Conservation (phyloP, 2,888 invertebrate species). For the Tridacna gigas region DNA sequence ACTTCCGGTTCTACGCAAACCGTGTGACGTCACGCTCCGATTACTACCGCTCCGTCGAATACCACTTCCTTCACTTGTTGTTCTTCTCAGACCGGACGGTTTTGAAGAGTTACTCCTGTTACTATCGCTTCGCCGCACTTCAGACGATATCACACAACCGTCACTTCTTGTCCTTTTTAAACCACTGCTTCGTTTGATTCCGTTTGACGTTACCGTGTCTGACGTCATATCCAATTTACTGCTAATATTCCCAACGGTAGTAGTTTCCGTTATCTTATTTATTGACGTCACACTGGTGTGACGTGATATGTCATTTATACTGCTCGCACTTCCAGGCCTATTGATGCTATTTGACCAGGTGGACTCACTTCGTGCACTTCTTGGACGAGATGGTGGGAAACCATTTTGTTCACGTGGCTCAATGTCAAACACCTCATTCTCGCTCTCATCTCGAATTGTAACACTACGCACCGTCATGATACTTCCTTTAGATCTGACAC, state of each 20-base stretch:
- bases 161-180: slow-evolving; percentile 55
- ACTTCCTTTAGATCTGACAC: slow-evolving; percentile 48
- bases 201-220: slow-evolving; percentile 1
- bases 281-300: slow-evolving; percentile 43
- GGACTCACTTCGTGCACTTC: slow-evolving; percentile 57
- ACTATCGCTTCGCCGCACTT: slow-evolving; percentile 33
- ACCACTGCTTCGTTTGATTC: not conserved
- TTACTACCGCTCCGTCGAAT: slow-evolving; percentile 42
- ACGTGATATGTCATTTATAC: slow-evolving; percentile 52
- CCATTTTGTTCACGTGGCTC: slow-evolving; percentile 54
- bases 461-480: slow-evolving; percentile 62
- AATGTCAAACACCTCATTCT: slow-evolving; percentile 58
- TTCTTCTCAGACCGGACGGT: slow-evolving; percentile 35
- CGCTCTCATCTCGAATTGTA: slow-evolving; percentile 56
- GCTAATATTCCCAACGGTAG: slow-evolving; percentile 5
- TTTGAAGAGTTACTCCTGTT: slow-evolving; percentile 25
- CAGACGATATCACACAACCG: slow-evolving; percentile 33
- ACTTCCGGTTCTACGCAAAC: slow-evolving; percentile 60
- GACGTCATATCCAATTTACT: slow-evolving; percentile 13
- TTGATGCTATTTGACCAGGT: slow-evolving; percentile 67
- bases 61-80: slow-evolving; percentile 53
- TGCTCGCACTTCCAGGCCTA: slow-evolving; percentile 56
- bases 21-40: slow-evolving; percentile 25
- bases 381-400: slow-evolving; percentile 40
- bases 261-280: slow-evolving; percentile 19